These are phyloP conservation scores for Leguminivora glycinivorella DNA, from an alignment of 1,140 invertebrate species.

Conservation along the genomic window DNA sequence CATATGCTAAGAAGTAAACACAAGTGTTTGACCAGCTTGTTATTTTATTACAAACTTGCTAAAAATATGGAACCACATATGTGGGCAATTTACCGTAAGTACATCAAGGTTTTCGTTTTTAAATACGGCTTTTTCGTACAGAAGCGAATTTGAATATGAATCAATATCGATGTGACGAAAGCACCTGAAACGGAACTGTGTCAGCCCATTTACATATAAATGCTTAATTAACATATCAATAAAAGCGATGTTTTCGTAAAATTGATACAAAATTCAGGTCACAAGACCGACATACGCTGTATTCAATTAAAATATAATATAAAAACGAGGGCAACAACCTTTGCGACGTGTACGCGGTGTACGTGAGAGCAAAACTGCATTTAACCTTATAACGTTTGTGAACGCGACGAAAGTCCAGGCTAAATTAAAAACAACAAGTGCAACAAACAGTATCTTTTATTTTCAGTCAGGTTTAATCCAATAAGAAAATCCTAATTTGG, in stretches of 20 bases:
- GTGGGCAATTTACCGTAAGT: neutral
- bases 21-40: too few species aligned
- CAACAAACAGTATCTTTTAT: neutral
- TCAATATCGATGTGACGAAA: conserved; percentile 19
- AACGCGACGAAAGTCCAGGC: neutral
- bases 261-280: conserved; percentile 12
- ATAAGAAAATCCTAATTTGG: neutral
- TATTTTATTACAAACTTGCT: too few species aligned
- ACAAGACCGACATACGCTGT: conserved; percentile 2
- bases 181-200: conserved; percentile 24
- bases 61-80: too few species aligned
- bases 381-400: neutral
- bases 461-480: neutral
- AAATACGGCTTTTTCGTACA: neutral
- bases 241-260: conserved; percentile 24
- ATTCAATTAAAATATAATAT: conserved; percentile 1
- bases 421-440: conserved; percentile 1
- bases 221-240: conserved; percentile 27
- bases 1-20: too few species aligned
- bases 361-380: neutral
- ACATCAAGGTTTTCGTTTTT: neutral
- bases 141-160: conserved; percentile 1
- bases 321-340: conserved; percentile 17
- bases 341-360: neutral
- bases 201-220: conserved; percentile 20